These are phyloP conservation scores for Drosophila phalerata DNA, from an alignment of 2,888 invertebrate genomes.

Conservation along the genomic window DNA sequence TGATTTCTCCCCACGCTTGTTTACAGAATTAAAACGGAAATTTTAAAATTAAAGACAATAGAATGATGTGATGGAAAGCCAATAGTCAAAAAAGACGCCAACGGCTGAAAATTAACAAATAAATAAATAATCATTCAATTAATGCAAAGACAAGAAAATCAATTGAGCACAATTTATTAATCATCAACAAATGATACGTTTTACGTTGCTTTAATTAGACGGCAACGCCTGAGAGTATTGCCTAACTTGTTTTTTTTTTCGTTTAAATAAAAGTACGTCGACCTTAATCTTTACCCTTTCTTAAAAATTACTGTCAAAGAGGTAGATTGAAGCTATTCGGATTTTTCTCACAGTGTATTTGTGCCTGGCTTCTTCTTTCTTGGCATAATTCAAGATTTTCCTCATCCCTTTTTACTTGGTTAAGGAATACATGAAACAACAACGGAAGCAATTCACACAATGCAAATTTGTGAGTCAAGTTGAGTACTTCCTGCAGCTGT, in stretches of 20 bases:
- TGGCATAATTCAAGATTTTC: constrained; percentile 35
- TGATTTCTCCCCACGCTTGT: neutral
- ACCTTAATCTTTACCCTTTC: neutral
- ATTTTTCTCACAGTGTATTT: constrained; percentile 14
- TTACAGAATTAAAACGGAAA: constrained; percentile 6
- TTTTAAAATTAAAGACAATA: constrained; percentile 15
- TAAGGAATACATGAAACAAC: constrained; percentile 33
- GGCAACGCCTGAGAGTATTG: neutral
- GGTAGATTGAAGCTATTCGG: neutral
- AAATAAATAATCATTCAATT: constrained; percentile 10
- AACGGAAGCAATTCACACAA: constrained; percentile 71
- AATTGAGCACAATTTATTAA: constrained; percentile 27
- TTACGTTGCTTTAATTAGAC: constrained; percentile 4
- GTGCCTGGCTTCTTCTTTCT: constrained; percentile 8
- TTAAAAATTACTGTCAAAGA: neutral
- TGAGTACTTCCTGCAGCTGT: constrained; percentile 48
- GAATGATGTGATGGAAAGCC: constrained; percentile 1
- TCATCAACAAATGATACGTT: neutral
- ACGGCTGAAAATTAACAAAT: constrained; percentile 20
- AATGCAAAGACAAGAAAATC: constrained; percentile 8
- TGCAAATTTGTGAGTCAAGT: constrained; percentile 62
- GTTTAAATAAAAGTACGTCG: neutral
- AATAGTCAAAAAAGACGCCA: constrained; percentile 11
- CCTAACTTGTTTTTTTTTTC: neutral
- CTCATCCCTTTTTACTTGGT: constrained; percentile 15